phyloP scores from a whole-genome alignment of 2,113 vertebrate genomes.

The Chelonoidis abingdonii region DNA sequence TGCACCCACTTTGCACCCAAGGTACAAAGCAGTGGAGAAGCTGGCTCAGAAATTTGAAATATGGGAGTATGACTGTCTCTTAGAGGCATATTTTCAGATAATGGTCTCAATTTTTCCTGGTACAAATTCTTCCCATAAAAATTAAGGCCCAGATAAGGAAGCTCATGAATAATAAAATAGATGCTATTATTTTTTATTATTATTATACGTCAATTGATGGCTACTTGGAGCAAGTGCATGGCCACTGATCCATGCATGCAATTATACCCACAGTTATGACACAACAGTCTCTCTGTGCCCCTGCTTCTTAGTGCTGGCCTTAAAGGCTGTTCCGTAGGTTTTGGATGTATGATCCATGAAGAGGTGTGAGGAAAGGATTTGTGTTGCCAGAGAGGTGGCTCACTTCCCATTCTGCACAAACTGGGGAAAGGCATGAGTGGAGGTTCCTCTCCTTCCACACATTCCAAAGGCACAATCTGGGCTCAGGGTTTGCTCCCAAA shows the following conservation, averaged over 20 bases:
- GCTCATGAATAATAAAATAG: background rate
- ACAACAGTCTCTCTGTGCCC: background rate
- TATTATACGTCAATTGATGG: background rate
- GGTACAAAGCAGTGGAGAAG: background rate
- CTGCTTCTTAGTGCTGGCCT: background rate
- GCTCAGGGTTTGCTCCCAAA: background rate
- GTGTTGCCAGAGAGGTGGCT: background rate
- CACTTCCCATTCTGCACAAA: background rate
- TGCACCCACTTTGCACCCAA: background rate
- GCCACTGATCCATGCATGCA: accelerated
- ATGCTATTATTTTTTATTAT: background rate
- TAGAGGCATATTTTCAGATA: background rate
- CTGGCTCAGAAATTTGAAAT: background rate
- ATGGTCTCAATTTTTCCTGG: background rate
- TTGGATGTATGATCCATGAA: background rate
- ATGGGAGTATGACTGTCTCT: background rate
- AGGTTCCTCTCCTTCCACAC: background rate
- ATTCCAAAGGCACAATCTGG: background rate
- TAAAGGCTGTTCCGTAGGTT: background rate
- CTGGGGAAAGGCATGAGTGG: background rate
- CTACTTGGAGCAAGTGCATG: background rate
- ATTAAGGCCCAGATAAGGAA: background rate
- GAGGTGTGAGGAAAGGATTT: background rate
- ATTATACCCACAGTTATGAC: background rate
- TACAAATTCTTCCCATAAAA: background rate